Percentiles rank a stretch among this genome's conserved stretches.
phyloP scores from a whole-genome alignment of 1,140 invertebrate species.

The Leptinotarsa texana region DNA sequence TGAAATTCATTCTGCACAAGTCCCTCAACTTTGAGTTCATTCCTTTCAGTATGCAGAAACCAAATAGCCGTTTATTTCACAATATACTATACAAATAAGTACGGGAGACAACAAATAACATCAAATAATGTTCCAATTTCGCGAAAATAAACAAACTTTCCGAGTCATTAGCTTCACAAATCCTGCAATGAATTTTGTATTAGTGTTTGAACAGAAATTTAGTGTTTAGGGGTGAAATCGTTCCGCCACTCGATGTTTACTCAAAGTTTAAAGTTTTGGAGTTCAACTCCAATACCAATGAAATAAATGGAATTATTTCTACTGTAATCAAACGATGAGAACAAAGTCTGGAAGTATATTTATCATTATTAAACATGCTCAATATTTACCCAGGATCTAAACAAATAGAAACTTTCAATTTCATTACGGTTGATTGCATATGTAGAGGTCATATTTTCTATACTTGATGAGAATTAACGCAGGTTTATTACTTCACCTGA shows the following conservation, averaged over 20 bases:
- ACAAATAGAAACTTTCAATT: no score
- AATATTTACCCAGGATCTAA: no score
- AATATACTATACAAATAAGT: conserved; percentile 16
- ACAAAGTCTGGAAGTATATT: no score
- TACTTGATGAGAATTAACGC: no score
- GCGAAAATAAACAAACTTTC: conserved; percentile 26
- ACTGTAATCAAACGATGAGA: neutral
- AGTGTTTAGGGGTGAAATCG: conserved; percentile 14
- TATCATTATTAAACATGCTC: no score
- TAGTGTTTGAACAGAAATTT: conserved; percentile 28
- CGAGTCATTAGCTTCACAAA: conserved; percentile 24
- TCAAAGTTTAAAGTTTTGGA: neutral
- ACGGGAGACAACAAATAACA: conserved; percentile 10
- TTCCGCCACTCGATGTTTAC: conserved; percentile 20
- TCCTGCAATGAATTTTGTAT: conserved; percentile 27
- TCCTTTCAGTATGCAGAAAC: no score
- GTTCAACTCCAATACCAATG: neutral
- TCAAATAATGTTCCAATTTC: conserved; percentile 24
- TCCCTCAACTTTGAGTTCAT: no score
- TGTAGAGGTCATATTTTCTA: no score
- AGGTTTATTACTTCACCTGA: no score
- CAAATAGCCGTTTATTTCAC: neutral
- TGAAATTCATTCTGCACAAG: no score
- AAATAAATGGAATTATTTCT: neutral
- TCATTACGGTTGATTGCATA: no score